Percentiles rank a stretch among this genome's conserved stretches.
Evolutionary conservation across 2,113 vertebrate species (phyloP).

Genomic region (Amphiprion percula): DNA sequence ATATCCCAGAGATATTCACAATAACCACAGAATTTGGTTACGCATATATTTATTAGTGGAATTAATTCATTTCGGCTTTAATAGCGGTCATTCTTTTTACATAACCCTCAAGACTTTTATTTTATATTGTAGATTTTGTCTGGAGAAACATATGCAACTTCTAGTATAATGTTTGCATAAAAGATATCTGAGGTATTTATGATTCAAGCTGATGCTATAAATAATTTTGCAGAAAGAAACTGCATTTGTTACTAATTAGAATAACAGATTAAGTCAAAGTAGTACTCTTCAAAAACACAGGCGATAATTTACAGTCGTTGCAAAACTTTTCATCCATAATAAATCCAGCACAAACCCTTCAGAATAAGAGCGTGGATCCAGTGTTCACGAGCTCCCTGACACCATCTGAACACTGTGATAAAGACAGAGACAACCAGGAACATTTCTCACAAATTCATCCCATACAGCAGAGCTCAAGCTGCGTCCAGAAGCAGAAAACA

Average conservation of each 20-base stretch:
- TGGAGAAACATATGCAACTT: neutral
- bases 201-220: neutral
- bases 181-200: neutral
- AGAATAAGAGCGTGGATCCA: neutral
- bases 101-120: neutral
- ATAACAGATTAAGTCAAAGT: neutral
- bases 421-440: conserved; percentile 41
- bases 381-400: conserved; percentile 24
- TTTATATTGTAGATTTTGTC: neutral
- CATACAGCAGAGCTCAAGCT: conserved; percentile 36
- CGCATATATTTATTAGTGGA: no score
- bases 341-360: neutral
- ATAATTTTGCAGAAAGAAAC: neutral
- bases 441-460: conserved; percentile 49
- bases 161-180: neutral
- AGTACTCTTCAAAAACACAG: neutral
- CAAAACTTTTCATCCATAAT: neutral
- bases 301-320: neutral
- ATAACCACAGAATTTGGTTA: no score
- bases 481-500: conserved; percentile 70
- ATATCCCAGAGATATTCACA: neutral
- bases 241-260: neutral
- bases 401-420: conserved; percentile 27
- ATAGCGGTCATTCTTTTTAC: neutral
- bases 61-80: no score